Evolutionary conservation across 2,888 invertebrate species (phyloP), one percentile per base, ranked within the genome.

Genomic region (Trichogramma evanescens): DNA sequence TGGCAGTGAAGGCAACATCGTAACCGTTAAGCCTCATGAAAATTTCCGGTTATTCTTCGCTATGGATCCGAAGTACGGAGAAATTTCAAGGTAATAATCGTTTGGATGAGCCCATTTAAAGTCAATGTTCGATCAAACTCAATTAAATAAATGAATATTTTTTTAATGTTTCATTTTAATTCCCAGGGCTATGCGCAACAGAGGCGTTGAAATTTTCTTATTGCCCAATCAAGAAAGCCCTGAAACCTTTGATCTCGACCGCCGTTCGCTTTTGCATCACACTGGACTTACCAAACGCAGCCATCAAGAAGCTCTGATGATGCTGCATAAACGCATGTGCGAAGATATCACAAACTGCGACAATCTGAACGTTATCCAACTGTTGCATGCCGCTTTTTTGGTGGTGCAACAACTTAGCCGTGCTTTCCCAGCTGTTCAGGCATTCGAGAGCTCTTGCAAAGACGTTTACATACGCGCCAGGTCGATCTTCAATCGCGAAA

Each of bases 1-100:
- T 40, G 82, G 82, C 62, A 78, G 82, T 7, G 82, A 87, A 57
- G 90, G 90, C 52, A 83, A 86, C 63, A 81, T 92, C 55, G 82
- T 87, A 57, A 82, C 85, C 56, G 86, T 97, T 26, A 84, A 78
- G 69, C 95, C 97, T 2, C 95, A 99, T 76, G 82, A 86, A 7
- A 86, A 95, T 74, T 99, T 99, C 76, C 86, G 96, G 66, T 84
- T 98, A 46, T 95, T 99, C 74, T 85, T 99, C 63, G 89, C 95
- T 0, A 92, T 97, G 87, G 93, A 99, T 79, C 93, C 97, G 0
- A 89, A 88, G 71, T 88, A 92, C 78, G 99, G 99, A 0, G 95
- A 96, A 78, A 90, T 99, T 66, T 99, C 99, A 0, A 85, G 90
- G 85, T 84, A 74, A 55, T 39, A n/a, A 13, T 40, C 41, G 40